Evolutionary conservation across 64 coral and sea anemone genomes (phyloP).

Genomic region (Trachythela sp.): DNA sequence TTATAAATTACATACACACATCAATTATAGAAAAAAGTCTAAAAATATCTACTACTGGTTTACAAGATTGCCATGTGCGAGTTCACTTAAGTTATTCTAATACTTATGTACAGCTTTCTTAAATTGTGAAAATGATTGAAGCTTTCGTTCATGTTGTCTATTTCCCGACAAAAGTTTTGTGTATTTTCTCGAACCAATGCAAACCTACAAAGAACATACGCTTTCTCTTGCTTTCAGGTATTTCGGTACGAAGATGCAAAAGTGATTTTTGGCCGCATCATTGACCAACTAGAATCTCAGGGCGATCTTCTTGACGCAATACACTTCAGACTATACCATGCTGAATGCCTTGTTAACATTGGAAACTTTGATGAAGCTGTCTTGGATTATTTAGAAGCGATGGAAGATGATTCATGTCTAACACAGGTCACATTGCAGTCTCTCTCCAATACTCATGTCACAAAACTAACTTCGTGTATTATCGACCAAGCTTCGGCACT

Average conservation of each 20-base stretch:
- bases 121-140: no score
- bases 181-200: no score
- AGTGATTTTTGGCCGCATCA: not conserved
- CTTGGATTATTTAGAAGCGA: not conserved
- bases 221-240: not conserved
- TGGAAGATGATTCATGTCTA: not conserved
- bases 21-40: no score
- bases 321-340: not conserved
- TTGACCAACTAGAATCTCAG: not conserved
- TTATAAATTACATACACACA: no score
- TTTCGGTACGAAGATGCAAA: conserved; percentile 18
- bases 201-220: no score
- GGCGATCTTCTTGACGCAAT: not conserved
- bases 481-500: conserved; percentile 20
- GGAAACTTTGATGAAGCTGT: not conserved
- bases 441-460: not conserved
- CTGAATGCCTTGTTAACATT: not conserved
- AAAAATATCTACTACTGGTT: no score
- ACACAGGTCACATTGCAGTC: not conserved
- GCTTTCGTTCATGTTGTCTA: no score
- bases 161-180: no score
- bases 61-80: no score
- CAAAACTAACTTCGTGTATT: conserved; percentile 6
- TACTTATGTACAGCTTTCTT: no score
- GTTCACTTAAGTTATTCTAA: no score